These are phyloP conservation scores for Dendrolimus pini DNA, from an alignment of 2,888 invertebrate species.

Conservation along the genomic window DNA sequence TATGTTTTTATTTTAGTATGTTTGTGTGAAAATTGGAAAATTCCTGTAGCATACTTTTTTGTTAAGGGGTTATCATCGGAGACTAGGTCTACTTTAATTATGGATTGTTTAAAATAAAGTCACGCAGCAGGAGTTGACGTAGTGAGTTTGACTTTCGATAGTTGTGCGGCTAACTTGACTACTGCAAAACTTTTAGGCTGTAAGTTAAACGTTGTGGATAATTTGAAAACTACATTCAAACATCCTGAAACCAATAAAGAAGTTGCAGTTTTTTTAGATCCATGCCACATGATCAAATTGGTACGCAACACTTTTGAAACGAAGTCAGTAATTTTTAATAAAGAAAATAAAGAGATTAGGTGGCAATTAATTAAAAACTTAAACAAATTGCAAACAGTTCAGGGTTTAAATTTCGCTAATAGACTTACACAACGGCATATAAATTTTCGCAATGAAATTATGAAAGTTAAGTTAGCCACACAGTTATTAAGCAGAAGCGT, in stretches of 20 bases:
- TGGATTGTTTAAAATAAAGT: slow-evolving; percentile 10
- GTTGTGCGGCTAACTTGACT: slow-evolving; percentile 11
- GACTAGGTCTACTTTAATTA: slow-evolving; percentile 11
- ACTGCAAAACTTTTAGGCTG: slow-evolving; percentile 15
- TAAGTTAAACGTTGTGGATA: slow-evolving; percentile 3
- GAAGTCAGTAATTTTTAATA: too few relatives aligned
- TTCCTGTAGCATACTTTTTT: slow-evolving; percentile 2
- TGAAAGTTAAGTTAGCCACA: too few relatives aligned
- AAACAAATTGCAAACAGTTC: too few relatives aligned
- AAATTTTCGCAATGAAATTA: too few relatives aligned
- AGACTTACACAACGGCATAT: too few relatives aligned
- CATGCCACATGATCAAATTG: too few relatives aligned
- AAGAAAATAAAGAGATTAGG: too few relatives aligned
- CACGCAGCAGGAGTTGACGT: slow-evolving; percentile 15
- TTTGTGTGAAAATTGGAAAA: slow-evolving; percentile 4
- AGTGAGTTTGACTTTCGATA: slow-evolving; percentile 18
- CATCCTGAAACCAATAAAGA: slow-evolving; percentile 3
- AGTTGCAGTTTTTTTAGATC: slow-evolving; percentile 2
- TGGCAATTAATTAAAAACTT: too few relatives aligned
- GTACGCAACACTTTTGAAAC: too few relatives aligned
- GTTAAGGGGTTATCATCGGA: not conserved
- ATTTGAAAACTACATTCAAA: slow-evolving; percentile 5
- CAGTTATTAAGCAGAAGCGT: too few relatives aligned
- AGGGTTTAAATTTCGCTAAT: too few relatives aligned
- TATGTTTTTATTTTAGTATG: slow-evolving; percentile 11